These are phyloP conservation scores for Ochropacha duplaris DNA, from an alignment of 2,888 invertebrate genomes.

Conservation along the genomic window DNA sequence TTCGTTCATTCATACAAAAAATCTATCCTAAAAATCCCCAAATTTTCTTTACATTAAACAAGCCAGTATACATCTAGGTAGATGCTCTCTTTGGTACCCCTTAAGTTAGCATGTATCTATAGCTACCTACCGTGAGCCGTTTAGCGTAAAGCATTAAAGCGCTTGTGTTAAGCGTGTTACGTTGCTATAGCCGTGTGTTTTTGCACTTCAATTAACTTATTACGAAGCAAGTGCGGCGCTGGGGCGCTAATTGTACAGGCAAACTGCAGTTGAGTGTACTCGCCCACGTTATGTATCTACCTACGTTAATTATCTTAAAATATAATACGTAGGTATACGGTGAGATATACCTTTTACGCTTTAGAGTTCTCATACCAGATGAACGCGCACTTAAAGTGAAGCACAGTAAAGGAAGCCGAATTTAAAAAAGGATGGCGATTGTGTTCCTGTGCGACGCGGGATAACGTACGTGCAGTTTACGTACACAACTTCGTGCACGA, in stretches of 20 bases:
- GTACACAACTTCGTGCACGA: too few relatives aligned
- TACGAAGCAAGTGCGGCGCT: slow-evolving; percentile 54
- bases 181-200: slow-evolving; percentile 46
- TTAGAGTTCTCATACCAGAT: too few relatives aligned
- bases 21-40: too few relatives aligned
- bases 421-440: too few relatives aligned
- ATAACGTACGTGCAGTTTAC: too few relatives aligned
- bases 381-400: too few relatives aligned
- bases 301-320: not conserved
- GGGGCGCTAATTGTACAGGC: slow-evolving; percentile 48
- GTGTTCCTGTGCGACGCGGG: too few relatives aligned
- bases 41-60: not conserved
- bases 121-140: slow-evolving; percentile 21
- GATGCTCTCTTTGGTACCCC: slow-evolving; percentile 2
- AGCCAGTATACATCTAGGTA: not conserved
- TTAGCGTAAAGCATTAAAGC: slow-evolving; percentile 58
- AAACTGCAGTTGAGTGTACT: slow-evolving; percentile 23
- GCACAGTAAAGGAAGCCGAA: too few relatives aligned
- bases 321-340: too few relatives aligned
- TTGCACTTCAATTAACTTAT: slow-evolving; percentile 81
- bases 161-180: slow-evolving; percentile 54
- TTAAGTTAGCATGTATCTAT: slow-evolving; percentile 2
- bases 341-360: too few relatives aligned
- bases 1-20: too few relatives aligned
- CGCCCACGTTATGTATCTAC: slow-evolving; percentile 6